A percentile compares a stretch with the other conserved stretches of the same genome.
Evolutionary conservation across 2,113 vertebrate genomes (phyloP).

Genomic region (Protobothrops mucrosquamatus): DNA sequence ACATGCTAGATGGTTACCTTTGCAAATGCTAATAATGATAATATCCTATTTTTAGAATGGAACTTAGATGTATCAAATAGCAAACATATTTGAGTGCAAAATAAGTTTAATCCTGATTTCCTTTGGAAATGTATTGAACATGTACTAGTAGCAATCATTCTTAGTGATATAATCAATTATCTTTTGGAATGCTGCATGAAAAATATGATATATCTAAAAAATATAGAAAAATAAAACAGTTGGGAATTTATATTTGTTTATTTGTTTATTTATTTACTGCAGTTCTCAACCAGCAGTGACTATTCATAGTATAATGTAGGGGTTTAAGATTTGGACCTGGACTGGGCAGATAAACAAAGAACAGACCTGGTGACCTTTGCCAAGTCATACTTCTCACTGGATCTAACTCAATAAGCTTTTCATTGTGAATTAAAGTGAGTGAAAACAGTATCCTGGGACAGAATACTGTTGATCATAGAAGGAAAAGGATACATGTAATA

Average conservation of each 20-base stretch:
- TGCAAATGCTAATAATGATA: not conserved
- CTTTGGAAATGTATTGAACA: not conserved
- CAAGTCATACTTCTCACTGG: not conserved
- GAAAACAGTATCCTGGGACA: not conserved
- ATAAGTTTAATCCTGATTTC: not conserved
- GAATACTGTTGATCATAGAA: not conserved
- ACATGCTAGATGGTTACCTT: not conserved
- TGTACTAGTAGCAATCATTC: not conserved
- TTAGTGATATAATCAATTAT: not conserved
- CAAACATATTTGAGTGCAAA: not conserved
- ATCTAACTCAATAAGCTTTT: not conserved
- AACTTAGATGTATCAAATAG: not conserved
- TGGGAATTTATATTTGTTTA: not conserved
- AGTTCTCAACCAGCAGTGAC: not conserved
- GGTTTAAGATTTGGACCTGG: not conserved
- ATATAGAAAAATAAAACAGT: not conserved
- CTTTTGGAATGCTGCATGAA: not conserved
- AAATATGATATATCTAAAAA: not conserved
- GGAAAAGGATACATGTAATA: no score
- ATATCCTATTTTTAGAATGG: not conserved
- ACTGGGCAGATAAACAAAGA: not conserved
- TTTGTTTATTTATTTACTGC: not conserved
- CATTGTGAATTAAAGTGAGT: not conserved
- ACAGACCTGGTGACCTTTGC: not conserved
- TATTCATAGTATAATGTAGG: not conserved